phyloP scores from a whole-genome alignment of 2,888 invertebrate species.

The Ochropacha duplaris region DNA sequence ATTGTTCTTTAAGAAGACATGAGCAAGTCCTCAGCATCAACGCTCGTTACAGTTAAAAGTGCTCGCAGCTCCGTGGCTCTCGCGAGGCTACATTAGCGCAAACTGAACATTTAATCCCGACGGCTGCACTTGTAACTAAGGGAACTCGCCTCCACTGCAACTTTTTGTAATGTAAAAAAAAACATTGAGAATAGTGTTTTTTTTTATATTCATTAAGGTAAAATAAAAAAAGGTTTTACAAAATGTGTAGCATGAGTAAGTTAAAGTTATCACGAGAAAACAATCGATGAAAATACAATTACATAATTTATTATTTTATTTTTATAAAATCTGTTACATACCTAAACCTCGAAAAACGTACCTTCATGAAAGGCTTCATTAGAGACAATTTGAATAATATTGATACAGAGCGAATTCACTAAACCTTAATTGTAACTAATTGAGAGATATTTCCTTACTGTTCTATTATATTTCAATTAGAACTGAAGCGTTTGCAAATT shows the following conservation, averaged over 20 bases:
- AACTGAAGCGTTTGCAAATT: not conserved
- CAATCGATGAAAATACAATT: not conserved
- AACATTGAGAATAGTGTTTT: too few relatives aligned
- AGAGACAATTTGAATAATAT: not conserved
- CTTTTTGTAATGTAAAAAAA: not conserved
- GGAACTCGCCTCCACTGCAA: conserved; percentile 18
- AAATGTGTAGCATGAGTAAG: too few relatives aligned
- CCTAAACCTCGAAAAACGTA: not conserved
- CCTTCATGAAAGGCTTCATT: not conserved
- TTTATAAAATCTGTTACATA: not conserved
- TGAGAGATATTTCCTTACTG: not conserved
- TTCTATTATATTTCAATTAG: not conserved
- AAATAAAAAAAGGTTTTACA: too few relatives aligned
- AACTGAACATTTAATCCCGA: conserved; percentile 38
- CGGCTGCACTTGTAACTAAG: conserved; percentile 20
- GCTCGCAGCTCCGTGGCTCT: conserved; percentile 23
- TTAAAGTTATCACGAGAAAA: not conserved
- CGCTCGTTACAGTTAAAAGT: conserved; percentile 33
- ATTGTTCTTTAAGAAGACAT: conserved; percentile 41
- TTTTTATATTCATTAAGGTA: too few relatives aligned
- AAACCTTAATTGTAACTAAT: not conserved
- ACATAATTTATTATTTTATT: not conserved
- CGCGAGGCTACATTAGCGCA: conserved; percentile 36
- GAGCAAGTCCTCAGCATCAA: conserved; percentile 28
- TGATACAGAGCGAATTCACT: not conserved